These are phyloP conservation scores for Drosophila sproati DNA, from an alignment of 1,140 invertebrate genomes.

Conservation along the genomic window DNA sequence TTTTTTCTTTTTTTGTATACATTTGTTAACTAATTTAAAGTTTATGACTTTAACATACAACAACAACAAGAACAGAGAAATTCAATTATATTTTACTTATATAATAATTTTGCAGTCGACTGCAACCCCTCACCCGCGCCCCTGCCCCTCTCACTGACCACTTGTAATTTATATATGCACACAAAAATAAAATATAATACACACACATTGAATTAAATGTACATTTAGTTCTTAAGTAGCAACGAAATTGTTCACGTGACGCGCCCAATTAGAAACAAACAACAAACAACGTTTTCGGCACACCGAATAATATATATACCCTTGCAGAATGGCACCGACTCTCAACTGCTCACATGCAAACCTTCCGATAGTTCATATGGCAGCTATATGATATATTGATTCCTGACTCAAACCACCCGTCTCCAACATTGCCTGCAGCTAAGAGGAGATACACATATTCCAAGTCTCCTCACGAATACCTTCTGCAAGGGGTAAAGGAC, in stretches of 20 bases:
- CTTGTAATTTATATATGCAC: constrained; percentile 49
- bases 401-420: no score
- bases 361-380: no score
- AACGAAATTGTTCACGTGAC: constrained; percentile 52
- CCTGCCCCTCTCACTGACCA: constrained; percentile 21
- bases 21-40: constrained; percentile 77
- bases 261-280: background rate
- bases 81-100: constrained; percentile 31
- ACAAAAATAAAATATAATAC: background rate
- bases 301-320: background rate
- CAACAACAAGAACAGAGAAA: constrained; percentile 39
- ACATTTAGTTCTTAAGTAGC: constrained; percentile 63
- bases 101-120: constrained; percentile 12
- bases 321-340: background rate
- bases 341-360: no score
- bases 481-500: background rate
- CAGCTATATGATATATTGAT: no score
- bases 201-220: constrained; percentile 18
- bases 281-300: background rate
- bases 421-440: no score
- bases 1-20: constrained; percentile 45
- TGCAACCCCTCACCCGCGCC: background rate
- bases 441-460: no score
- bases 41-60: constrained; percentile 25
- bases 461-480: no score